Percentiles rank a stretch among this genome's conserved stretches.
Conservation (phyloP, 2,797 vertebrate genomes). For the Lepus townsendii region DNA sequence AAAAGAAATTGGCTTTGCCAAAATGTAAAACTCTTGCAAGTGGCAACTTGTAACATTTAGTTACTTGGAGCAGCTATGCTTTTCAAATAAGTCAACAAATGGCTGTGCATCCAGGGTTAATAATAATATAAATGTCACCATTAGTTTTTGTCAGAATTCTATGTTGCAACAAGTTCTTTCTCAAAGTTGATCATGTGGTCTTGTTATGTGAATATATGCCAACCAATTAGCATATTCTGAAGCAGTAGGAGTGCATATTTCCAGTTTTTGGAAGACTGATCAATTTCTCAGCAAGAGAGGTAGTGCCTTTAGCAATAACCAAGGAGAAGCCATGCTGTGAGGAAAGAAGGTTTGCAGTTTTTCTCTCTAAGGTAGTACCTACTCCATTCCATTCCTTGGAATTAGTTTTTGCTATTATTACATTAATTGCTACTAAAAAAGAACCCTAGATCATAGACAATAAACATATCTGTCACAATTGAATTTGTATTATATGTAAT, state of each 20-base stretch:
- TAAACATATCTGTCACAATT: background rate
- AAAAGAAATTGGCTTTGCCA: slow-evolving; percentile 53
- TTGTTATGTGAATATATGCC: background rate
- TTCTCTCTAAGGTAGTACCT: background rate
- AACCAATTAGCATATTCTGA: background rate
- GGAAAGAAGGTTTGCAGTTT: background rate
- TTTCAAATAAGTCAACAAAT: slow-evolving; percentile 27
- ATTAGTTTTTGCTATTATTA: background rate
- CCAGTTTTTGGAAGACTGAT: background rate
- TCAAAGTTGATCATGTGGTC: background rate
- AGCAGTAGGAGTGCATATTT: background rate
- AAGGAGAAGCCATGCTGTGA: background rate
- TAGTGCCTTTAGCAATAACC: background rate
- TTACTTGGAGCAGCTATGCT: background rate
- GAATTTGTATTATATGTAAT: background rate
- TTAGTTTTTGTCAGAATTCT: slow-evolving; percentile 28
- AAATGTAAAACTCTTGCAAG: slow-evolving; percentile 61
- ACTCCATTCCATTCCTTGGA: background rate
- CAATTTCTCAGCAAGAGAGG: slow-evolving; percentile 12
- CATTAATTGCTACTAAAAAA: background rate
- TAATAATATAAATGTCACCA: slow-evolving; percentile 14
- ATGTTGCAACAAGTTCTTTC: background rate
- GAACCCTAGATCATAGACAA: background rate
- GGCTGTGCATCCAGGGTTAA: background rate
- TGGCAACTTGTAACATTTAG: background rate